Percentiles rank a stretch among this genome's conserved stretches.
phyloP scores from a whole-genome alignment of 1,140 invertebrate genomes.

The Copidosoma floridanum region DNA sequence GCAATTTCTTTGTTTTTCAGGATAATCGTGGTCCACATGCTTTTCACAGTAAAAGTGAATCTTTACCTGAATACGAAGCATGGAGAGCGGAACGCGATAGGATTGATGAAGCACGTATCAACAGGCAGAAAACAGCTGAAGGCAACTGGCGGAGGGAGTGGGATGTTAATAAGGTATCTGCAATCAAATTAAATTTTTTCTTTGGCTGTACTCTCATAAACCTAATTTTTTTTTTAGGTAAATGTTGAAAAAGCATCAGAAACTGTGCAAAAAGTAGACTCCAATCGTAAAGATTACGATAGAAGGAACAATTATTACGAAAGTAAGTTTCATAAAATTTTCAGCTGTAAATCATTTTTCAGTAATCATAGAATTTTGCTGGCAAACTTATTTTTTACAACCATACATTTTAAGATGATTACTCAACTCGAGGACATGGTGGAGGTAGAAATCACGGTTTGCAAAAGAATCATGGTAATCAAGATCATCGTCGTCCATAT shows the following conservation, averaged over 20 bases:
- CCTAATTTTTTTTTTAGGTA: constrained; percentile 30
- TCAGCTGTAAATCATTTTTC: neutral
- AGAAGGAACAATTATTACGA: constrained; percentile 33
- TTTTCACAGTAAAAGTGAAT: constrained; percentile 36
- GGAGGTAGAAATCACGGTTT: constrained; percentile 34
- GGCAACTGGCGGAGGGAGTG: constrained; percentile 57
- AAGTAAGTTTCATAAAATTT: constrained; percentile 24
- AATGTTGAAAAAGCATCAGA: constrained; percentile 40
- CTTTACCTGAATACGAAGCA: constrained; percentile 50
- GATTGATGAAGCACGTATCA: constrained; percentile 56
- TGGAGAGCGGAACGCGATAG: constrained; percentile 56
- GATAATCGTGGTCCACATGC: constrained; percentile 23
- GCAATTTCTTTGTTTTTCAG: too few relatives aligned
- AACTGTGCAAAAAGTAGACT: constrained; percentile 37
- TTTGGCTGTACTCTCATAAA: too few relatives aligned
- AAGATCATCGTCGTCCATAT: constrained; percentile 35
- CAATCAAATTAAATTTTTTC: neutral
- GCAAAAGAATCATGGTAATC: constrained; percentile 35
- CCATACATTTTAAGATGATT: constrained; percentile 24
- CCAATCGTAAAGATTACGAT: constrained; percentile 39
- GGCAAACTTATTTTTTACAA: neutral
- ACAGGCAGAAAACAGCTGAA: constrained; percentile 53
- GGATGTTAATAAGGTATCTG: constrained; percentile 54
- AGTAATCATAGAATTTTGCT: constrained; percentile 1
- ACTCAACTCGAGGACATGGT: constrained; percentile 34